Base-by-base conservation (phyloP, 1,140 invertebrate species). In the Magallana gigas region DNA sequence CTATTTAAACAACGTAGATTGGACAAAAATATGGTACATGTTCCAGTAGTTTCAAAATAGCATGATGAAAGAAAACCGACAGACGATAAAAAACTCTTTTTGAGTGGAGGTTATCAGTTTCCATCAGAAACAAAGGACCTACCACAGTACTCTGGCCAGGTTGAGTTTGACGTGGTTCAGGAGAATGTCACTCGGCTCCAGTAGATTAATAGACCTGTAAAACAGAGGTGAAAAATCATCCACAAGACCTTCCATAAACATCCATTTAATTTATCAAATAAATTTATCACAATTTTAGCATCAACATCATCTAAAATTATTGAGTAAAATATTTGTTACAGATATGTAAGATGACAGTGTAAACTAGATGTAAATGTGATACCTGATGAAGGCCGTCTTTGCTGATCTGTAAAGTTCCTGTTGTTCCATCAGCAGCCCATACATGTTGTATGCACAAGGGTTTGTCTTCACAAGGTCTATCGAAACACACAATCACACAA, bases 361-460 rank as follows among this genome's bases (percentile, higher is more conserved):
- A 48, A 48, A 48, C 36, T 48, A 5, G 5, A 48, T 48, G 36
- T 48, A 48, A 48, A 48, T 48, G 36, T 48, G 36, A 48, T 48
- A 48, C 36, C 36, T 48, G 3, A 48, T 48, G 36, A 48, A 98
- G 76, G 96, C 96, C 88, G 96, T 92, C 36, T 95, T 93, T 12
- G 98, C 96, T 18, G 96, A 95, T 62, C 92, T 94, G 64, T 96
- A 96, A 14, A 98, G 95, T 62, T 96, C 96, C 93, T 97, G 96
- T 87, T 97, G 96, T 94, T 98, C 97, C 91, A 96, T 95, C 57
- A 98, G 94, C 64, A 98, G 96, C 62, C 97, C 98, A 71, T 97
- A 95, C 92, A 97, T 96, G 90, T 97, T 98, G 90, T 96, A 96
- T 2, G 97, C 97, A 92, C 96, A 96, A 58, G 96, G 92, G 94